Conservation (phyloP, 2,888 invertebrate genomes). For the Nemurella pictetii region DNA sequence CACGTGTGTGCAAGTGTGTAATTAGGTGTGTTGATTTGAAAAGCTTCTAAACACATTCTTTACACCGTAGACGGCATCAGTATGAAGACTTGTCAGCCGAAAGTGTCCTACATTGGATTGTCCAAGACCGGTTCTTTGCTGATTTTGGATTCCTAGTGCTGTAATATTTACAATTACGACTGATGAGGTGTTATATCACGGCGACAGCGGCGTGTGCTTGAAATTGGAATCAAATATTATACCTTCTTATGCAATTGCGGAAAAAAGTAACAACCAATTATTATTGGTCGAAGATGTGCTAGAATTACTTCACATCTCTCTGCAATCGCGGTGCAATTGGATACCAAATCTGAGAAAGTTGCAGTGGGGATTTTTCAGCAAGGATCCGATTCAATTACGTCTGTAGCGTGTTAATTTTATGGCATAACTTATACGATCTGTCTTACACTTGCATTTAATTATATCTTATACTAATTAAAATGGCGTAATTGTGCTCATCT, state of each 20-base stretch:
- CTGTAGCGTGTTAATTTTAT: neutral
- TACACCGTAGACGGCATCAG: neutral
- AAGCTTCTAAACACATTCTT: neutral
- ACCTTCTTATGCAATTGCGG: neutral
- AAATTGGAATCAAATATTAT: neutral
- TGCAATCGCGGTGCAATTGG: neutral
- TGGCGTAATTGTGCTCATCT: neutral
- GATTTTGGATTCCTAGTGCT: neutral
- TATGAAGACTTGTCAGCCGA: neutral
- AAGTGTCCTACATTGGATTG: constrained; percentile 21
- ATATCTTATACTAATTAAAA: neutral
- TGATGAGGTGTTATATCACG: constrained; percentile 3
- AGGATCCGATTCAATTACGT: neutral
- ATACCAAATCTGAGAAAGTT: neutral
- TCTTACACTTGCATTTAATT: neutral
- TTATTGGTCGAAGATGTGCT: neutral
- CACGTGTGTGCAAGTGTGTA: neutral
- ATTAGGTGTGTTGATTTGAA: constrained; percentile 4
- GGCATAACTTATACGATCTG: constrained; percentile 1
- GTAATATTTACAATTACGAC: neutral
- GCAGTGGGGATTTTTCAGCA: neutral
- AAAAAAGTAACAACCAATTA: neutral
- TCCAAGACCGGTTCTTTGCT: neutral
- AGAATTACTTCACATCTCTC: neutral
- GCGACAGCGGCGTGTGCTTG: neutral